Base-by-base conservation (phyloP, 1,140 invertebrate genomes). In the Sitobion miscanthi region DNA sequence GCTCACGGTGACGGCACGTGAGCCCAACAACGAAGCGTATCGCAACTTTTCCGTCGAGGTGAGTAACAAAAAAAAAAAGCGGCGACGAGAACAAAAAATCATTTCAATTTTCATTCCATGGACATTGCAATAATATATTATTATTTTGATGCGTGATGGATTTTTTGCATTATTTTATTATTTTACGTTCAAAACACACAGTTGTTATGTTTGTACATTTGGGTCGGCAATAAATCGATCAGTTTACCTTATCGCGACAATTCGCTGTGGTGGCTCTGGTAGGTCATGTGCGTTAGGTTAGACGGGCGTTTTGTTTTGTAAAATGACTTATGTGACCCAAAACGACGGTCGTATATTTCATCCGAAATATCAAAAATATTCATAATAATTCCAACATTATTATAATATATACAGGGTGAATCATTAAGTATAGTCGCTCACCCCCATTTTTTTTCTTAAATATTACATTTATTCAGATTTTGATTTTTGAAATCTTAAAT, bases 1-100 rank as follows among this genome's bases (percentile, higher is more conserved):
- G 90, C 96, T 99, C 88, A 99, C 98, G 0, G 97, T 99, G n/a
- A 99, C 98, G 0, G 96, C 97, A 17, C 95, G 97, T 62, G 98
- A 98, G 21, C 98, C 98, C 0, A 97, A 98, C 94, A 97, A 97
- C 94, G 96, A 96, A 54, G 97, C 97, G 94, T 98, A 98, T 94
- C 95, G 96, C 49, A 96, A 97, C 77, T 98, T 98, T 95, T 98
- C 98, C 62, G 96, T 96, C 57, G 96, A 97, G 95, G 96, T 97
- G 96, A 95, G 94, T 94, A 86, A 54, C 9, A 85, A 20, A 57
- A 7, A 69, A n/a, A 69, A 20, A 42, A 42, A 1, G 38, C 38
- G 38, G 38, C 57, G 11, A 30, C 25, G 11, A 69, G 30, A n/a
- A 62, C 25, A 69, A 69, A 69, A 77, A 77, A n/a, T n/a, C 11